Percentiles rank a stretch among this genome's conserved stretches.
Conservation (phyloP, 2,113 vertebrate species). For the Amphiprion ocellaris region DNA sequence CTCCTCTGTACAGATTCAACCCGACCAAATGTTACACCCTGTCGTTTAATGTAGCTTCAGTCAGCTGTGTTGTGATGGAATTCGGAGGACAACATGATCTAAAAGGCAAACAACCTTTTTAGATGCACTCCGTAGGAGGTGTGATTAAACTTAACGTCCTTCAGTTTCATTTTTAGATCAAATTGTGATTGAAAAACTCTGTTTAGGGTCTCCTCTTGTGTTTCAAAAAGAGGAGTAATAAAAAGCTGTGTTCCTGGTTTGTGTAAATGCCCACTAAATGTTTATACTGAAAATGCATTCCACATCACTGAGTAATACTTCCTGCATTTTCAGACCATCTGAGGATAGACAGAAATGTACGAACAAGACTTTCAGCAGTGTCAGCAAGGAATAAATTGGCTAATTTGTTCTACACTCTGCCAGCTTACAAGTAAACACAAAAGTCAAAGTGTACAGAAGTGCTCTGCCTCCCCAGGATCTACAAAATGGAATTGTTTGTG, state of each 20-base stretch:
- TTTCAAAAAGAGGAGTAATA: not conserved
- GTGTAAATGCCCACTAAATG: conserved; percentile 7
- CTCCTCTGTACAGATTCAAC: not conserved
- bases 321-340: conserved; percentile 27
- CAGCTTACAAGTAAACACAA: not conserved
- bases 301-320: conserved; percentile 18
- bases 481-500: conserved; percentile 1
- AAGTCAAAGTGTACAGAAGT: not conserved
- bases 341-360: conserved; percentile 2
- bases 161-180: conserved; percentile 29
- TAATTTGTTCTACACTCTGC: not conserved
- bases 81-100: conserved; percentile 17
- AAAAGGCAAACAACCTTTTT: conserved; percentile 22
- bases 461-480: not conserved
- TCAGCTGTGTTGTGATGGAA: conserved; percentile 8
- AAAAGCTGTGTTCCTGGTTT: conserved; percentile 5
- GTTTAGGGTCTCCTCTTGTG: not conserved
- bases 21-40: not conserved
- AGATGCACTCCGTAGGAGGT: conserved; percentile 17
- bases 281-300: conserved; percentile 28
- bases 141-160: conserved; percentile 31
- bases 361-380: conserved; percentile 5
- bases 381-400: conserved; percentile 12
- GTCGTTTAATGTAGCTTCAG: conserved; percentile 5
- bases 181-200: conserved; percentile 11